Evolutionary conservation across 2,888 invertebrate species (phyloP), one percentile per base, ranked within the genome.

Genomic region (Marronus borbonicus): DNA sequence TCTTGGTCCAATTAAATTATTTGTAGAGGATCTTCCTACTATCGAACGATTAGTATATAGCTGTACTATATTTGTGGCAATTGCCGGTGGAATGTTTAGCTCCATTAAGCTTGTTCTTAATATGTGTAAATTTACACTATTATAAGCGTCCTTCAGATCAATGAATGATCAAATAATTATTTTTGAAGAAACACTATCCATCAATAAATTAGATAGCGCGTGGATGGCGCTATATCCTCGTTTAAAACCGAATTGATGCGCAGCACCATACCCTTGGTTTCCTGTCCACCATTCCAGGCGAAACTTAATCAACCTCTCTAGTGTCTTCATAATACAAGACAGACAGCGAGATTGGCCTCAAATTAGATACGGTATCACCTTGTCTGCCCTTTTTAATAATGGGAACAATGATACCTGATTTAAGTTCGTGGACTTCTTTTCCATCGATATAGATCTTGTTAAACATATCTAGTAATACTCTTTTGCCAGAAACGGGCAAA

Each of bases 111-210:
- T 36, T 7, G 5, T 36, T 36, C 1, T 5, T 36, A 36, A 36
- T 36, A 62, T 20, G 7, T 62, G 62, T 62, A 62, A 24, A 62
- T 62, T 62, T 24, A 31, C 62, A 28, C 20, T 20, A 62, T 31
- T 62, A 24, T 62, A 62, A 24, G 62, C 62, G 12, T 62, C 24
- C 62, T 62, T 62, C 24, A 31, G 10, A 7, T 62, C 62, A 4
- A 62, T 24, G 12, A 62, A 62, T 17, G 12, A 62, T 62, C 28
- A 62, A 28, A 28, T 62, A 62, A 12, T 62, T 62, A 14, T 14
- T 50, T 50, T 50, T 50, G 7, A 14, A 14, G n/a, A 36, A 36
- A 36, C 5, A 7, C 31, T 14, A 2, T 14, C 50, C 10, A 14
- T 50, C 5, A 50, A 0, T 14, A 50, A 50, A 0, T 50, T 10